Conservation (phyloP, 2,888 invertebrate species). For the Neoitamus cyanurus region DNA sequence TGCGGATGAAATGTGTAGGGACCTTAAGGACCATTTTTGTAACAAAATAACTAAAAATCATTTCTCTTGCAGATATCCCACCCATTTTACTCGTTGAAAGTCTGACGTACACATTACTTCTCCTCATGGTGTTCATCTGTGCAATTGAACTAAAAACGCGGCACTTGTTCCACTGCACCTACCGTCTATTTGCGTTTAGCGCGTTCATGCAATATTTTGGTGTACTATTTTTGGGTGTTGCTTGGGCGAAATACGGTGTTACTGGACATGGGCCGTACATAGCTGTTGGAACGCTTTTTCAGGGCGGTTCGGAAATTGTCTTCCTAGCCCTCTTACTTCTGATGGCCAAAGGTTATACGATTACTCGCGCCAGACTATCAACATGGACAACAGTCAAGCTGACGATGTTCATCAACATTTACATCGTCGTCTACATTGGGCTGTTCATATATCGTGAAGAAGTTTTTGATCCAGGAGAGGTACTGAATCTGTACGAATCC, state of each 20-base stretch:
- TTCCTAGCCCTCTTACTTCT: conserved; percentile 83
- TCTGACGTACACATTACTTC: conserved; percentile 77
- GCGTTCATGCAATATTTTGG: conserved; percentile 77
- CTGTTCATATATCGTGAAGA: conserved; percentile 85
- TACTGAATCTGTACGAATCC: conserved; percentile 90
- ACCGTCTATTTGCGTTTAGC: conserved; percentile 84
- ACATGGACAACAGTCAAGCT: conserved; percentile 79
- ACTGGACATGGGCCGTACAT: conserved; percentile 74
- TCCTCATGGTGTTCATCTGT: conserved; percentile 79
- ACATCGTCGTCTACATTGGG: conserved; percentile 77
- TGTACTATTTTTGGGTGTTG: conserved; percentile 75
- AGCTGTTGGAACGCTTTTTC: conserved; percentile 67
- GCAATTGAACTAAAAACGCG: conserved; percentile 80
- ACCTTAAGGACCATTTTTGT: neutral
- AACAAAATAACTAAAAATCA: neutral
- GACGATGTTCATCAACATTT: conserved; percentile 82
- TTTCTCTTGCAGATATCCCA: conserved; percentile 78
- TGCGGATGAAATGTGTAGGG: conserved; percentile 94
- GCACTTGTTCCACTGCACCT: conserved; percentile 87
- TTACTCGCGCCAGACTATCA: conserved; percentile 85
- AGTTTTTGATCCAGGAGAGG: conserved; percentile 92
- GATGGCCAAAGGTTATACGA: conserved; percentile 90
- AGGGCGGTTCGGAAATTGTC: conserved; percentile 79
- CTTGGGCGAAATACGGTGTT: conserved; percentile 81
- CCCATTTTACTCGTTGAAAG: conserved; percentile 83